A percentile compares a stretch with the other conserved stretches of the same genome.
Conservation (phyloP, 2,888 invertebrate genomes). For the Phyto melanocephala region DNA sequence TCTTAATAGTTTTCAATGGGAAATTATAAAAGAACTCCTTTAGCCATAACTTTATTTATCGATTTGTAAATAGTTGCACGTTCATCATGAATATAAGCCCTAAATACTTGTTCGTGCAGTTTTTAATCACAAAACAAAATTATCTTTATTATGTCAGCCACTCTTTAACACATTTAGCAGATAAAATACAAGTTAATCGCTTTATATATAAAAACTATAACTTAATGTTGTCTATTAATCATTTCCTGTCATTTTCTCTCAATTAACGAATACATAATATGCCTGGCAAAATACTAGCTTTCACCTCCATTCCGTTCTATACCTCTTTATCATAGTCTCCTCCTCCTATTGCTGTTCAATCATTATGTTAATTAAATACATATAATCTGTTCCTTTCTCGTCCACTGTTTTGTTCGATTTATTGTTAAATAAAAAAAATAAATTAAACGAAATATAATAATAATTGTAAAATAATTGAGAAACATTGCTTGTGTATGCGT, state of each 20-base stretch:
- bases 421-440: not conserved
- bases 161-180: not conserved
- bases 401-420: not conserved
- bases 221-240: constrained; percentile 35
- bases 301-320: not conserved
- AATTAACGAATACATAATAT: not conserved
- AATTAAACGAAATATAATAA: constrained; percentile 3
- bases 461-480: constrained; percentile 53
- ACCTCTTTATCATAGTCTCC: not conserved
- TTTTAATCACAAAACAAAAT: not conserved
- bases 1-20: constrained; percentile 16
- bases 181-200: constrained; percentile 36
- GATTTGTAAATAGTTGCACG: constrained; percentile 7
- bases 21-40: constrained; percentile 17
- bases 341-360: not conserved
- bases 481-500: not conserved
- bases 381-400: not conserved
- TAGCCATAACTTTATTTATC: constrained; percentile 29
- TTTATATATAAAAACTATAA: not conserved
- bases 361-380: constrained; percentile 20
- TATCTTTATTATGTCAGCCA: not conserved
- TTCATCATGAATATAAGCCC: not conserved
- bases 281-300: not conserved
- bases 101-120: not conserved
- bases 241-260: constrained; percentile 19